These are phyloP conservation scores for Myoxocephalus aenaeus DNA, from an alignment of 2,797 vertebrate species.

Conservation along the genomic window DNA sequence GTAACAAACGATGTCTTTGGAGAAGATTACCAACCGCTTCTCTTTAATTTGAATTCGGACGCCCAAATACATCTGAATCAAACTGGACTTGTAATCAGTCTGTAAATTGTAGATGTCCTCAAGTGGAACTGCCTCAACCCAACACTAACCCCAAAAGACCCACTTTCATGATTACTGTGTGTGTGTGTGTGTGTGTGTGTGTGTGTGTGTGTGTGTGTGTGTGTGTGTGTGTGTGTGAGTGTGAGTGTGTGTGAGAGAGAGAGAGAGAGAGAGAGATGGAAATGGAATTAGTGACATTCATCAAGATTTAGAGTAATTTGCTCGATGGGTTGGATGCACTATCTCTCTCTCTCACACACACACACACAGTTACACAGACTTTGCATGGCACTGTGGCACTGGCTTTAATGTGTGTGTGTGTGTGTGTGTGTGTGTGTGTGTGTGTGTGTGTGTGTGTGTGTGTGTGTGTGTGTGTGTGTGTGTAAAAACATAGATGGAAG, in stretches of 20 bases:
- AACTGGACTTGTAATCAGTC: background rate
- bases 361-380: slow-evolving; percentile 1
- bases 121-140: background rate
- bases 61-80: background rate
- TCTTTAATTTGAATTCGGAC: background rate
- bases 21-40: background rate
- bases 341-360: slow-evolving; percentile 10
- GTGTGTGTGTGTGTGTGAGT: slow-evolving; percentile 9
- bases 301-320: slow-evolving; percentile 55
- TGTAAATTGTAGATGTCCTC: background rate
- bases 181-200: background rate
- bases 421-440: slow-evolving; percentile 22
- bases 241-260: background rate
- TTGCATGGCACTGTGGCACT: slow-evolving; percentile 32
- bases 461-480: slow-evolving; percentile 20
- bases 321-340: slow-evolving; percentile 12
- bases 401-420: slow-evolving; percentile 7
- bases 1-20: background rate
- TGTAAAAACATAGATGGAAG: slow-evolving; percentile 24
- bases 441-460: slow-evolving; percentile 25
- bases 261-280: background rate
- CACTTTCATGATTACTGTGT: background rate
- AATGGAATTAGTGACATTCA: slow-evolving; percentile 50
- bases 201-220: background rate
- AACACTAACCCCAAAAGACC: background rate